These are phyloP conservation scores for Aspidapion aeneum DNA, from an alignment of 2,888 invertebrate species.

Conservation along the genomic window DNA sequence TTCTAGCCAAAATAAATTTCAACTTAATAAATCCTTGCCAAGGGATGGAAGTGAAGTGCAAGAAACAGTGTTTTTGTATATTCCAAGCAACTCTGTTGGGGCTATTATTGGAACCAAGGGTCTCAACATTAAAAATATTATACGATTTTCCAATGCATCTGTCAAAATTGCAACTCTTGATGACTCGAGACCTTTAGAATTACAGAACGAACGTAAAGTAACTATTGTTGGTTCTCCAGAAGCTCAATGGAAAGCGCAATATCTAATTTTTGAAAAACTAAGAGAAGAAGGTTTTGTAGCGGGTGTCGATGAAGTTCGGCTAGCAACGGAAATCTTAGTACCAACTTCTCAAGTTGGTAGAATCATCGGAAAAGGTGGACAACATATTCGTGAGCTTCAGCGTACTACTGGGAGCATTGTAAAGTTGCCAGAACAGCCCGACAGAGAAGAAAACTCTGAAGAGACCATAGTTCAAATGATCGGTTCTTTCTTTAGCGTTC, in stretches of 20 bases:
- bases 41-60: slow-evolving; percentile 62
- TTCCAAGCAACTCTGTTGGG: slow-evolving; percentile 95
- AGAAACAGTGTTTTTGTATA: slow-evolving; percentile 89
- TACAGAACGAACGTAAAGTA: background rate
- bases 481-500: background rate
- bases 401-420: background rate
- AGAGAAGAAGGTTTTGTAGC: background rate
- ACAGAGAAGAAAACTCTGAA: slow-evolving; percentile 51
- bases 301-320: background rate
- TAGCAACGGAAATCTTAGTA: background rate
- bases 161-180: background rate
- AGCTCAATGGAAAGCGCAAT: background rate
- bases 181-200: background rate
- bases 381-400: background rate
- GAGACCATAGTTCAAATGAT: background rate
- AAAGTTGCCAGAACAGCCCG: background rate
- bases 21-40: slow-evolving; percentile 58
- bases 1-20: slow-evolving; percentile 59
- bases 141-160: background rate
- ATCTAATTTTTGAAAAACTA: background rate
- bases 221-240: background rate
- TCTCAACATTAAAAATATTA: background rate
- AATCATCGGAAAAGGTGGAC: background rate
- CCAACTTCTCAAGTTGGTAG: background rate
- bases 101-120: slow-evolving; percentile 86